A percentile compares a stretch with the other conserved stretches of the same genome.
phyloP scores from a whole-genome alignment of 2,113 vertebrate genomes.

The Cepphus grylle region DNA sequence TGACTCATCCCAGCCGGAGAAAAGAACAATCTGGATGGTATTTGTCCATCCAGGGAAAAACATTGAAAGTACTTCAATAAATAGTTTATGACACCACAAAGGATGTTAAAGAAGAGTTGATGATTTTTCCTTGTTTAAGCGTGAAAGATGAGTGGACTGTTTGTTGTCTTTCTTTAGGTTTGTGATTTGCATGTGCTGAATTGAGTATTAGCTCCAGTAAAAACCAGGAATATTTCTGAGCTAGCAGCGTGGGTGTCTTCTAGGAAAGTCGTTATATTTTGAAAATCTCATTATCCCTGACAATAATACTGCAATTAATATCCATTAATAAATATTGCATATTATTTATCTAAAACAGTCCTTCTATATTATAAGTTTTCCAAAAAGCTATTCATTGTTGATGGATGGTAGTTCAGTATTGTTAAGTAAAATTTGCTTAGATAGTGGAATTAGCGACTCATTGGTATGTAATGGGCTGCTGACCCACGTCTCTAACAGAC shows the following conservation, averaged over 20 bases:
- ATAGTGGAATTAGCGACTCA: fast-evolving
- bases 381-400: not conserved
- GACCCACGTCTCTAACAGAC: fast-evolving
- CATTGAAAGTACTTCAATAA: not conserved
- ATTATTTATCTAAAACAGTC: not conserved
- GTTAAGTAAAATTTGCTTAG: not conserved
- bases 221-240: not conserved
- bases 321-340: not conserved
- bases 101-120: not conserved
- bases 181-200: not conserved
- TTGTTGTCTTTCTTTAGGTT: not conserved
- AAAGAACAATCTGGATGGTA: not conserved
- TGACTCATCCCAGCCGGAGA: not conserved
- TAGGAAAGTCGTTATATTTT: not conserved
- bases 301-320: not conserved
- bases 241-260: not conserved
- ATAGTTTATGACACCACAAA: not conserved
- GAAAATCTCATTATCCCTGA: not conserved
- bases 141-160: not conserved
- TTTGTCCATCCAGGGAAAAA: not conserved
- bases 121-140: not conserved
- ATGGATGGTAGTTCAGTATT: too few relatives aligned
- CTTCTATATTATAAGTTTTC: fast-evolving
- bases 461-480: not conserved
- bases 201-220: not conserved